These are phyloP conservation scores for Drosophila sechellia DNA, from an alignment of 1,140 invertebrate species.

Conservation along the genomic window DNA sequence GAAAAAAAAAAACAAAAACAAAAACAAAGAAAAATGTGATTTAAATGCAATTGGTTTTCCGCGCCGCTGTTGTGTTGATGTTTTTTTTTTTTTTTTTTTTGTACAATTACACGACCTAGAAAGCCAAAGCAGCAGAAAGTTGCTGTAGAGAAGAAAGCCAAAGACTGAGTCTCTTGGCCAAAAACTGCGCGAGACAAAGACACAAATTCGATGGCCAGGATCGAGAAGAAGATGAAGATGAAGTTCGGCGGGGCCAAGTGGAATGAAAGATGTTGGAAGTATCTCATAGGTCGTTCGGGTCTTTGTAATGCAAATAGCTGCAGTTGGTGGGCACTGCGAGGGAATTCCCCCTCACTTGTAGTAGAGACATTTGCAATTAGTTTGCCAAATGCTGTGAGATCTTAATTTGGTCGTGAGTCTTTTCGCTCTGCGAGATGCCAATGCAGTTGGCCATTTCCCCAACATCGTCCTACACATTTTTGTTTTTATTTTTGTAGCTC, in stretches of 20 bases:
- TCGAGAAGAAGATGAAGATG: constrained; percentile 1
- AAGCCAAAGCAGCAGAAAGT: constrained; percentile 80
- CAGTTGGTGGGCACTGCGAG: constrained; percentile 23
- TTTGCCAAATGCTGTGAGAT: constrained; percentile 79
- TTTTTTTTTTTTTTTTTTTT: constrained; percentile 50
- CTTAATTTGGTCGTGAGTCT: constrained; percentile 78
- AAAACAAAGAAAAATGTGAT: constrained; percentile 72
- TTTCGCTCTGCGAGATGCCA: constrained; percentile 17
- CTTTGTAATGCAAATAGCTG: constrained; percentile 73
- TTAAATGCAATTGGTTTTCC: constrained; percentile 80
- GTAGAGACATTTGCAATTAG: constrained; percentile 77
- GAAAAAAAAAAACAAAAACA: constrained; percentile 36
- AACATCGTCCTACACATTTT: constrained; percentile 31
- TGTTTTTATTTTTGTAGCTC: constrained; percentile 6
- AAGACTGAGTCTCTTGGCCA: constrained; percentile 39
- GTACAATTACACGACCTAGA: constrained; percentile 82
- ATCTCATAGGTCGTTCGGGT: constrained; percentile 50
- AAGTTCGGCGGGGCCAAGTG: background rate
- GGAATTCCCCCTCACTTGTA: constrained; percentile 27
- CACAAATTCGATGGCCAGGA: constrained; percentile 48
- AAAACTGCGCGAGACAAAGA: constrained; percentile 34
- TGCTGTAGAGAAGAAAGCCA: constrained; percentile 69
- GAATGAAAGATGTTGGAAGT: constrained; percentile 48
- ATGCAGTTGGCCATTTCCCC: background rate
- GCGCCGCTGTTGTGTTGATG: constrained; percentile 31